Conservation (phyloP, 2,888 invertebrate species). For the Lamproptera curius region DNA sequence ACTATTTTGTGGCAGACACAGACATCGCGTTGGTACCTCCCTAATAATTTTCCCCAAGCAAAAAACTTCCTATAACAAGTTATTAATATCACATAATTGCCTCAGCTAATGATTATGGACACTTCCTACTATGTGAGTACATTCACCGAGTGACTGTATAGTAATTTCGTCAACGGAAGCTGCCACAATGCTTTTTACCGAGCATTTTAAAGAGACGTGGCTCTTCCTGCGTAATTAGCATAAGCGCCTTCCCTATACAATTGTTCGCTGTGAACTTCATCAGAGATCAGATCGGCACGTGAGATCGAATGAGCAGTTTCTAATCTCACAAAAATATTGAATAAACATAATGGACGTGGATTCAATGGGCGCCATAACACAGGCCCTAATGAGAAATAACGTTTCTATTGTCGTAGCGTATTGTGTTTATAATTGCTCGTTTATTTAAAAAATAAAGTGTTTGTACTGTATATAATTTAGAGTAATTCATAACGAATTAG, state of each 20-base stretch:
- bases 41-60: no score
- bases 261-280: slow-evolving; percentile 54
- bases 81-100: no score
- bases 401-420: slow-evolving; percentile 68
- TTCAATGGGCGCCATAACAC: slow-evolving; percentile 50
- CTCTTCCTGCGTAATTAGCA: slow-evolving; percentile 38
- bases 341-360: slow-evolving; percentile 56
- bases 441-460: slow-evolving; percentile 62
- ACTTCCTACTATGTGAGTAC: no score
- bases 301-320: slow-evolving; percentile 33
- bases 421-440: slow-evolving; percentile 63
- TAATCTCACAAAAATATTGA: slow-evolving; percentile 59
- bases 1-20: no score
- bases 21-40: no score
- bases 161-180: slow-evolving; percentile 8
- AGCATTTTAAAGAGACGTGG: slow-evolving; percentile 28
- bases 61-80: no score
- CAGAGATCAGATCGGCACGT: slow-evolving; percentile 37
- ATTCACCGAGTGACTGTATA: background rate
- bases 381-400: slow-evolving; percentile 61
- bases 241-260: slow-evolving; percentile 40
- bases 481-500: slow-evolving; percentile 51
- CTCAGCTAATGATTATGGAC: no score
- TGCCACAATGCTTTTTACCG: slow-evolving; percentile 1
- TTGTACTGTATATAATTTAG: slow-evolving; percentile 69